Conservation (phyloP, 2,888 invertebrate species). For the Torymus texanus region DNA sequence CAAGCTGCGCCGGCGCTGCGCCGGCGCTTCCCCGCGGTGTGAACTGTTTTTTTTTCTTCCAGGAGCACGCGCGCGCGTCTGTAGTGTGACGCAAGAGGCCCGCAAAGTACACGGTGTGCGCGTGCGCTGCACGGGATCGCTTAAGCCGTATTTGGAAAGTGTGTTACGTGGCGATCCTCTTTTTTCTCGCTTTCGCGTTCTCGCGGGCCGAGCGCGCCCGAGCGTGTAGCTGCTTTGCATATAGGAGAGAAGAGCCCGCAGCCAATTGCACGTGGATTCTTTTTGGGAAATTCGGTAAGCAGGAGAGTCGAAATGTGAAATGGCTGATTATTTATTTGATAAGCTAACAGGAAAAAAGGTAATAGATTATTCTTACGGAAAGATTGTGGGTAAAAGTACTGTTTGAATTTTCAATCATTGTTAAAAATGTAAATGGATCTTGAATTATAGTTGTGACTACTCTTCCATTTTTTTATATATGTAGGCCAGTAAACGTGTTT, state of each 20-base stretch:
- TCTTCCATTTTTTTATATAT: too few relatives aligned
- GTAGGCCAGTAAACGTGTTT: too few relatives aligned
- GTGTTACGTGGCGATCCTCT: conserved; percentile 58
- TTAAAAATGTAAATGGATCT: too few relatives aligned
- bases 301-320: too few relatives aligned
- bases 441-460: too few relatives aligned
- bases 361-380: too few relatives aligned
- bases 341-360: too few relatives aligned
- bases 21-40: conserved; percentile 3
- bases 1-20: too few relatives aligned
- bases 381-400: too few relatives aligned
- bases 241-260: not conserved
- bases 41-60: conserved; percentile 26
- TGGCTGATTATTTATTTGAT: too few relatives aligned
- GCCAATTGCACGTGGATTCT: not conserved
- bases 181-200: not conserved
- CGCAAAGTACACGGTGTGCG: not conserved
- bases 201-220: conserved; percentile 11
- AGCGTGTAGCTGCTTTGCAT: conserved; percentile 16
- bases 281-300: too few relatives aligned
- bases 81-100: conserved; percentile 49
- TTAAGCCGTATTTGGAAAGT: conserved; percentile 61
- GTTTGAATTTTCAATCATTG: too few relatives aligned
- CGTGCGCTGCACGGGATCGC: conserved; percentile 21
- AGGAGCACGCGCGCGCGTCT: conserved; percentile 14